Percentiles rank a stretch among this genome's conserved stretches.
These are phyloP conservation scores for Chauna torquata DNA, from an alignment of 2,113 vertebrate genomes.

Conservation along the genomic window DNA sequence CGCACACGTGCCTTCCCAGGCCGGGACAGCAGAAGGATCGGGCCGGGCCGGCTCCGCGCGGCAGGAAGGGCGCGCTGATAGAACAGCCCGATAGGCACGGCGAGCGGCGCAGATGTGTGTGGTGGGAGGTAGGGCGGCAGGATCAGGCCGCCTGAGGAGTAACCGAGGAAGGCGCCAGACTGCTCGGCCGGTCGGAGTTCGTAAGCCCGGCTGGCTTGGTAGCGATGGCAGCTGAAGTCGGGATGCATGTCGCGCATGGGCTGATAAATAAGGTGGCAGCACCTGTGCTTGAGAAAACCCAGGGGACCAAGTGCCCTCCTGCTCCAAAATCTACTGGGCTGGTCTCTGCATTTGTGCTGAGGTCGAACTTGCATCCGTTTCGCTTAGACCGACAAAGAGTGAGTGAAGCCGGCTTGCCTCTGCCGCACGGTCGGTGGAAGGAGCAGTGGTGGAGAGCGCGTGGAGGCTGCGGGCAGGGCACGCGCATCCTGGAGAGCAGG, in stretches of 20 bases:
- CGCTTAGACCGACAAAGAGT: too few relatives aligned
- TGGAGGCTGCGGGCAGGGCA: too few relatives aligned
- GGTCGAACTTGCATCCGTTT: not conserved
- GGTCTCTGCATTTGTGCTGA: not conserved
- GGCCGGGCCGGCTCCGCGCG: not conserved
- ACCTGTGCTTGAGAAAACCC: not conserved
- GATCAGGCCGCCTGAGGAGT: not conserved
- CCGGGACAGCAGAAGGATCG: not conserved
- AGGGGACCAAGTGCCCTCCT: rapidly evolving
- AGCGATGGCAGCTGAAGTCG: not conserved
- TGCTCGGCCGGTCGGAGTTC: not conserved
- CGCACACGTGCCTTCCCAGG: not conserved
- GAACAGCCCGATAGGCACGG: not conserved
- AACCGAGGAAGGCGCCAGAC: not conserved
- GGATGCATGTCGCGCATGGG: not conserved
- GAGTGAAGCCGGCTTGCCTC: too few relatives aligned
- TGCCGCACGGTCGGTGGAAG: too few relatives aligned
- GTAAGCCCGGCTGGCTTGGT: not conserved
- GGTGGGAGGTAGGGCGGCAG: not conserved
- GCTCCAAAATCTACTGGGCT: not conserved
- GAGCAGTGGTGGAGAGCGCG: too few relatives aligned
- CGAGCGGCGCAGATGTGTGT: not conserved
- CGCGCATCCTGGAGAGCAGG: too few relatives aligned
- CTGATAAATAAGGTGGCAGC: not conserved
- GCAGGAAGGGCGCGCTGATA: not conserved